Conservation (phyloP, 2,797 vertebrate species). For the Paguma larvata region DNA sequence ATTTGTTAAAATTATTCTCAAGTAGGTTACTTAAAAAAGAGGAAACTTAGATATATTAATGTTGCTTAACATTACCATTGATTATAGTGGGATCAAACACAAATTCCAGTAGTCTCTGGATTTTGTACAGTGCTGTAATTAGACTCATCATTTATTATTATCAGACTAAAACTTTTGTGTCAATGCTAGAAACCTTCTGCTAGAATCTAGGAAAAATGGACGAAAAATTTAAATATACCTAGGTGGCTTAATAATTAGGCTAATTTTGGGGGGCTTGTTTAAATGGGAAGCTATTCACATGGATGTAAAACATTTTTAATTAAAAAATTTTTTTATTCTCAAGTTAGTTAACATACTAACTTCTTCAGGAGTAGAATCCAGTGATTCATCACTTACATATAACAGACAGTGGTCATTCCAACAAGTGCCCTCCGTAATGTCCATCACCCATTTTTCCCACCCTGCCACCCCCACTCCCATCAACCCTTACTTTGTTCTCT, state of each 20-base stretch:
- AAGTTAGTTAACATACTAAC: too few relatives aligned
- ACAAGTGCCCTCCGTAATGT: too few relatives aligned
- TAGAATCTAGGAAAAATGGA: neutral
- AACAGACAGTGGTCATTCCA: too few relatives aligned
- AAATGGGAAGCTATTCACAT: neutral
- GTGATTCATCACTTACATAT: too few relatives aligned
- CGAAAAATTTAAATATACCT: neutral
- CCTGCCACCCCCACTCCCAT: too few relatives aligned
- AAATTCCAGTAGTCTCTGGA: neutral
- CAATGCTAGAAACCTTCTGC: neutral
- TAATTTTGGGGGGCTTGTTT: neutral
- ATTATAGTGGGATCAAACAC: constrained; percentile 41
- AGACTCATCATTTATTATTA: constrained; percentile 31
- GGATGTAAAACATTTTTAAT: neutral
- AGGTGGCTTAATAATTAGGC: neutral
- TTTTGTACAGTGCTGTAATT: neutral
- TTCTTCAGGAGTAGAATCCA: too few relatives aligned
- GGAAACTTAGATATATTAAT: constrained; percentile 8
- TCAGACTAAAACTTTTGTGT: neutral
- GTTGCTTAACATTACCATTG: constrained; percentile 28
- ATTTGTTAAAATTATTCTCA: constrained; percentile 38
- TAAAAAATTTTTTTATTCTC: too few relatives aligned
- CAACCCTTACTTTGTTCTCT: too few relatives aligned
- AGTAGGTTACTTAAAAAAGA: neutral
- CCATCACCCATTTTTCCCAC: too few relatives aligned